A percentile compares a stretch with the other conserved stretches of the same genome.
Evolutionary conservation across 1,140 invertebrate genomes (phyloP).

Genomic region (Coboldia fuscipes): DNA sequence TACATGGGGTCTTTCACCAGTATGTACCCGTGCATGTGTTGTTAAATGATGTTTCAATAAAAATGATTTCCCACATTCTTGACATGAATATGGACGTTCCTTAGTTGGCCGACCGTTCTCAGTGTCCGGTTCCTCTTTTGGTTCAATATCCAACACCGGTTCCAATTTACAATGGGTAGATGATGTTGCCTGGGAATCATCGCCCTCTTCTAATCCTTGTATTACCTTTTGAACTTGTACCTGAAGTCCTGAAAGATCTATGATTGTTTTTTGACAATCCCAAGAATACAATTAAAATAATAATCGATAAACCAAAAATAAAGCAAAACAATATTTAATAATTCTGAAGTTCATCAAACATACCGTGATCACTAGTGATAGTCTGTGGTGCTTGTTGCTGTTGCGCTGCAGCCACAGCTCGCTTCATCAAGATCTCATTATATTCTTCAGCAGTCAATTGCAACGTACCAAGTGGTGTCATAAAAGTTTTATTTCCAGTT

Average conservation of each 20-base stretch:
- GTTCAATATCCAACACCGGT: conserved; percentile 21
- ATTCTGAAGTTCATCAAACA: no score
- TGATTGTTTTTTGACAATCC: no score
- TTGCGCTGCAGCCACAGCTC: conserved; percentile 19
- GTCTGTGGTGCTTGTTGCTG: conserved; percentile 15
- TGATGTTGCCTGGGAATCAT: conserved; percentile 19
- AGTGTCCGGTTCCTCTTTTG: conserved; percentile 16
- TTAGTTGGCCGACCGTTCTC: conserved; percentile 21
- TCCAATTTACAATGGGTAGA: conserved; percentile 20
- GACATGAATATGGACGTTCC: conserved; percentile 56
- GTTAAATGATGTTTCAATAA: conserved; percentile 61
- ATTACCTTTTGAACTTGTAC: conserved; percentile 23
- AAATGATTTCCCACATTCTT: conserved; percentile 65
- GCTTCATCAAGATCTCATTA: conserved; percentile 52
- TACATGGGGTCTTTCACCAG: conserved; percentile 58
- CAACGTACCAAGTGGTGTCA: conserved; percentile 42
- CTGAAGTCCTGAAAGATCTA: conserved; percentile 15
- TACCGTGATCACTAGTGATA: conserved; percentile 11
- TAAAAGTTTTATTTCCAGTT: conserved; percentile 22
- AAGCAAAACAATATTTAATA: no score
- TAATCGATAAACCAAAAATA: no score
- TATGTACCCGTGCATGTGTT: conserved; percentile 55
- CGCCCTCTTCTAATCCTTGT: conserved; percentile 21
- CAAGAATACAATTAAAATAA: no score
- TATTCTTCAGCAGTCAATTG: conserved; percentile 53